Conservation (phyloP, 1,140 invertebrate species). For the Thalassaphorura encarpata region DNA sequence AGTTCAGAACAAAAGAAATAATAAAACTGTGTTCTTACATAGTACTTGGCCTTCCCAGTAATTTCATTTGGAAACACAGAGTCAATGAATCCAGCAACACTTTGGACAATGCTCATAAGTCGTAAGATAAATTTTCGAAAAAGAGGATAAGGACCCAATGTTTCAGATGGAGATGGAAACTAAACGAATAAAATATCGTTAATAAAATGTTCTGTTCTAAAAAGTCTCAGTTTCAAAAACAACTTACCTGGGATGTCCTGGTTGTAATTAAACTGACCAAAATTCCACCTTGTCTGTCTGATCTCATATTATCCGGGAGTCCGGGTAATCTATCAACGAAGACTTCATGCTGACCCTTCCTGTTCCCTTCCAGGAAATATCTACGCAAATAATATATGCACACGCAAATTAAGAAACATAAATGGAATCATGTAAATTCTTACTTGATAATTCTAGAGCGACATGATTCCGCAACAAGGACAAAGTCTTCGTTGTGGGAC, state of each 20-base stretch:
- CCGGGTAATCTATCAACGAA: slow-evolving; percentile 71
- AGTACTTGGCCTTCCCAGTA: slow-evolving; percentile 24
- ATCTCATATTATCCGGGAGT: slow-evolving; percentile 64
- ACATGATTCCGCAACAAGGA: slow-evolving; percentile 57
- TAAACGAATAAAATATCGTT: slow-evolving; percentile 6
- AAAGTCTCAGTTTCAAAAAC: not conserved
- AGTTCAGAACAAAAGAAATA: not conserved
- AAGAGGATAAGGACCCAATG: slow-evolving; percentile 35
- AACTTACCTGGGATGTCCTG: slow-evolving; percentile 30
- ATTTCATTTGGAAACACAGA: slow-evolving; percentile 23
- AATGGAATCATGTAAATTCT: slow-evolving; percentile 12
- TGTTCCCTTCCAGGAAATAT: slow-evolving; percentile 61
- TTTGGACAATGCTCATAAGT: slow-evolving; percentile 28
- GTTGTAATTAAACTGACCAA: slow-evolving; percentile 49
- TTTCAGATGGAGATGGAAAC: slow-evolving; percentile 34
- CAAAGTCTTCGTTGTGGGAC: slow-evolving; percentile 59
- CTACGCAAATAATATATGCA: slow-evolving; percentile 39
- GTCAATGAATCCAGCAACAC: slow-evolving; percentile 21
- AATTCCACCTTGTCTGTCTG: slow-evolving; percentile 54
- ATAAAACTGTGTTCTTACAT: slow-evolving; percentile 13
- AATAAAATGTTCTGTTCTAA: not conserved
- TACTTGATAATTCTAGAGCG: slow-evolving; percentile 43
- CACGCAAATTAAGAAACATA: slow-evolving; percentile 6
- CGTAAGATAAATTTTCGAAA: slow-evolving; percentile 36
- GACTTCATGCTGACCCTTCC: slow-evolving; percentile 58